Evolutionary conservation across 2,113 vertebrate genomes (phyloP).

Genomic region (Nannobrachium achirus): DNA sequence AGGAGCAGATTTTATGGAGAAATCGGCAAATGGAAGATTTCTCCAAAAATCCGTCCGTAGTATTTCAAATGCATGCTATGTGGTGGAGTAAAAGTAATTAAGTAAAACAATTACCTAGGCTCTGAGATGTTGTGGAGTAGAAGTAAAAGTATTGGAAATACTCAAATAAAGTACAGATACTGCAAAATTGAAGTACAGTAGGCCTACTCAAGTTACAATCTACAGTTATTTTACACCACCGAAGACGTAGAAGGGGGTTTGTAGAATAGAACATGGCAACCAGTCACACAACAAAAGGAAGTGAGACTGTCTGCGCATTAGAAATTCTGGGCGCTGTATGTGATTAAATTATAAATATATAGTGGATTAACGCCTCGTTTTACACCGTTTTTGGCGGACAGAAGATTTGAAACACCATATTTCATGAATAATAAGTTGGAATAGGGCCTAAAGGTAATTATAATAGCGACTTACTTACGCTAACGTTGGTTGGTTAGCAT

Average conservation of each 20-base stretch:
- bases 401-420: neutral
- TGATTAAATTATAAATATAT: neutral
- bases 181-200: too few species aligned
- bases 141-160: too few species aligned
- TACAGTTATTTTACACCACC: too few species aligned
- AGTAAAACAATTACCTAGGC: too few species aligned
- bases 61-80: too few species aligned
- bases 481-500: conserved; percentile 4
- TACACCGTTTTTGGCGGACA: neutral
- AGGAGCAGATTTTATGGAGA: too few species aligned
- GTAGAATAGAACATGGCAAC: conserved; percentile 40
- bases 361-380: neutral
- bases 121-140: too few species aligned
- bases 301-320: conserved; percentile 11
- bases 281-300: conserved; percentile 55
- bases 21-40: too few species aligned
- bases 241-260: neutral
- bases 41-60: too few species aligned
- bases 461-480: neutral
- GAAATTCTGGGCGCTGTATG: conserved; percentile 2
- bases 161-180: too few species aligned
- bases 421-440: conserved; percentile 15
- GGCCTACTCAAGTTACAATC: too few species aligned
- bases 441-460: conserved; percentile 42
- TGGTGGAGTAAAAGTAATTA: too few species aligned